Conservation (phyloP, 2,113 vertebrate species). For the Bothrops jararaca region DNA sequence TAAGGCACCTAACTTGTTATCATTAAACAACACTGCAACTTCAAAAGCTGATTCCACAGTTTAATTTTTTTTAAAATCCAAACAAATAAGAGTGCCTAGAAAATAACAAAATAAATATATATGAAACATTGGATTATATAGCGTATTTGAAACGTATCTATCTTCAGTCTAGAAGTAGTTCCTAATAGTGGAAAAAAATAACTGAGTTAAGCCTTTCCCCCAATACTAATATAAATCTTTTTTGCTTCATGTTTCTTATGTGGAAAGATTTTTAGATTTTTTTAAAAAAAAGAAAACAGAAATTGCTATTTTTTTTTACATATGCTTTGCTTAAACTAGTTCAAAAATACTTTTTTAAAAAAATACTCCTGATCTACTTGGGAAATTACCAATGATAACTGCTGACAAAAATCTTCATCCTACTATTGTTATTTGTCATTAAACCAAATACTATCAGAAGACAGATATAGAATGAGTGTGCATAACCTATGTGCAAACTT, state of each 20-base stretch:
- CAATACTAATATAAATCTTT: neutral
- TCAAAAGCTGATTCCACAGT: conserved; percentile 47
- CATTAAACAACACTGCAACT: conserved; percentile 55
- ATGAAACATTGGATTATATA: neutral
- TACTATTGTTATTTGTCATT: conserved; percentile 41
- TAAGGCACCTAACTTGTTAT: conserved; percentile 22
- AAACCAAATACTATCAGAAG: conserved; percentile 45
- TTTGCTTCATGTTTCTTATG: neutral
- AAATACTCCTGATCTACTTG: neutral
- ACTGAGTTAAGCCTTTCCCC: neutral
- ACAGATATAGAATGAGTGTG: neutral
- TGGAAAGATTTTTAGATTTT: neutral
- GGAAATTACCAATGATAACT: conserved; percentile 38
- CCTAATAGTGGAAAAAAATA: no score
- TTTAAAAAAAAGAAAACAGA: neutral
- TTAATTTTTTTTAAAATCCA: conserved; percentile 45
- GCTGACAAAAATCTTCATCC: conserved; percentile 42
- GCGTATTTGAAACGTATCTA: neutral
- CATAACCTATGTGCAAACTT: neutral
- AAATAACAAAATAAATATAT: neutral
- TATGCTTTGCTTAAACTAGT: neutral
- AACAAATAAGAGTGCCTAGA: conserved; percentile 41
- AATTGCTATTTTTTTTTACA: neutral
- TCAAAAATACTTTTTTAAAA: neutral
- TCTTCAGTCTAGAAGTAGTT: no score